Percentiles rank a stretch among this genome's conserved stretches.
These are phyloP conservation scores for Virgularia gustaviana DNA, from an alignment of 92 coral and sea anemone genomes.

Conservation along the genomic window DNA sequence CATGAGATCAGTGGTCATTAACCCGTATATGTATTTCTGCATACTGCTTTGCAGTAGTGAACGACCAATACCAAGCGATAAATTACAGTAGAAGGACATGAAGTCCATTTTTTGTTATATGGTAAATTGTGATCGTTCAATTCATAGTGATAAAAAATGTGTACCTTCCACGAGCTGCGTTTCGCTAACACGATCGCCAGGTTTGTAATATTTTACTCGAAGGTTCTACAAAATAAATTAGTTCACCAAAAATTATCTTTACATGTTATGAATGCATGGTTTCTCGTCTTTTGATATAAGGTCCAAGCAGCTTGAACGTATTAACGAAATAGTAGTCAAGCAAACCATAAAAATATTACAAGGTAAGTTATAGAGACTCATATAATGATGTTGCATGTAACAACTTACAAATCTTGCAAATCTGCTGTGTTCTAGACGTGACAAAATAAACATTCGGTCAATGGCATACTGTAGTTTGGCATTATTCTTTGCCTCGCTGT, in stretches of 20 bases:
- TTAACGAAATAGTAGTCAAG: no score
- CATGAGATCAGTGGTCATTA: no score
- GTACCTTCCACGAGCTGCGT: conserved; percentile 65
- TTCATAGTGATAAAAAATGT: not conserved
- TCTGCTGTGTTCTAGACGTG: conserved; percentile 72
- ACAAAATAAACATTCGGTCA: conserved; percentile 69
- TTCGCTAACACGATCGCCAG: conserved; percentile 69
- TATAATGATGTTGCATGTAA: not conserved
- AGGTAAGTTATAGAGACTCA: not conserved
- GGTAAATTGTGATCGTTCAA: not conserved
- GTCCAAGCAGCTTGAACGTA: no score
- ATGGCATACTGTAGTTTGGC: conserved; percentile 79
- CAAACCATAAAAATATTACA: no score
- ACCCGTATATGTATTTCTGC: no score
- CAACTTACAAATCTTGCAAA: conserved; percentile 61
- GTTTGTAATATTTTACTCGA: conserved; percentile 58
- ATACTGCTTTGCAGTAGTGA: no score
- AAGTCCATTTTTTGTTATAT: no score
- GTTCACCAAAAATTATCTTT: not conserved
- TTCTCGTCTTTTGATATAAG: no score
- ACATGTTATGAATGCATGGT: not conserved
- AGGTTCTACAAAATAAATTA: conserved; percentile 57
- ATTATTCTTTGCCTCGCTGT: conserved; percentile 75
- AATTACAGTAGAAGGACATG: no score
- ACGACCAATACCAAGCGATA: no score